Base-by-base conservation (phyloP, 2,888 invertebrate species). In the Dyspetes luteomarginatus region DNA sequence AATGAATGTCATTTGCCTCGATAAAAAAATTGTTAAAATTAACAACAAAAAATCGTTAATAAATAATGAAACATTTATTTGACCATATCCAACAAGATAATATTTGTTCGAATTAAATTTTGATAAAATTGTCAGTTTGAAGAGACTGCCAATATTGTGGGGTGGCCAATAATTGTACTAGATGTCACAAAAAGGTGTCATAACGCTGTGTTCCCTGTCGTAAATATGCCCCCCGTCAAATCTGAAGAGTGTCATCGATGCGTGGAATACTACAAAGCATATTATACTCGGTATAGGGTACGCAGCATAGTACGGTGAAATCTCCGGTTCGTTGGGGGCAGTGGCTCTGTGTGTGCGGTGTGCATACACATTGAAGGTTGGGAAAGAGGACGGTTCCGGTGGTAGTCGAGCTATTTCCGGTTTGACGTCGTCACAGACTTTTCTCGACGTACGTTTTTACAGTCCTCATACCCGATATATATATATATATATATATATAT, bases 341-440 rank as follows among this genome's bases (percentile, higher is more conserved):
- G 45, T 7, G 48, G 4, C n/a, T 56, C 28, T 68, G 26, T 36
- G 67, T 50, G 52, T 48, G 43, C 50, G 28, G 64, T 69, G 36
- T n/a, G 50, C 64, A 36, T 30, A 69, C 41, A 58, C 45, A 45
- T 7, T 19, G 56, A 65, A 83, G 64, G 72, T 85, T 83, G 85
- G 82, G 87, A 87, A 85, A 86, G 87, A 86, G 80, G 72, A 73
- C 82, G 83, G 88, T 88, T 88, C 88, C 88, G 88, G 88, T 79
- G 68, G 75, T 86, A 76, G 87, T 82, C 84, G 85, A 81, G 76
- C 73, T 81, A 85, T 82, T 88, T 88, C 88, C 88, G 85, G 86
- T 85, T 82, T 74, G 81, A 62, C 68, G 73, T 84, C 62, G 82
- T 81, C 79, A 41, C 80, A 48, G 67, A n/a, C 15, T 45, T 22